Evolutionary conservation across 2,797 vertebrate species (phyloP).

Genomic region (Borostomias antarcticus): DNA sequence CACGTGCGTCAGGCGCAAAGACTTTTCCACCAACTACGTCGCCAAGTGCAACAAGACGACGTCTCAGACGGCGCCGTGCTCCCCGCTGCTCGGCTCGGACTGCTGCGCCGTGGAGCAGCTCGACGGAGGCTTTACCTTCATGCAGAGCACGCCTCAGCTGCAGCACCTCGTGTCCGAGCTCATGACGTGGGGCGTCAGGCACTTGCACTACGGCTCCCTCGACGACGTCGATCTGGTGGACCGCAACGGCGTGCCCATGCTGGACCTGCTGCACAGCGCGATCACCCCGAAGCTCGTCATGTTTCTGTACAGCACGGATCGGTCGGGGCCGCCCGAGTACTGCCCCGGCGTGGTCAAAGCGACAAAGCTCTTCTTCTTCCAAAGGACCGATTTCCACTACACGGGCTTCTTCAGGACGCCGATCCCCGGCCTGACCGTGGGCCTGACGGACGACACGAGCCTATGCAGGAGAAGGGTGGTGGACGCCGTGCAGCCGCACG

Average conservation of each 20-base stretch:
- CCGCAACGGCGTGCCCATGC: neutral
- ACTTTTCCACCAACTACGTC: neutral
- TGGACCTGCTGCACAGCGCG: neutral
- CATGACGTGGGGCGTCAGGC: neutral
- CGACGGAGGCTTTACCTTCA: neutral
- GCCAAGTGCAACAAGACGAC: neutral
- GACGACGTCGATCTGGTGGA: neutral
- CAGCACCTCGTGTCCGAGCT: neutral
- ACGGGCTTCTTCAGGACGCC: conserved; percentile 2
- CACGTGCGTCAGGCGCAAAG: neutral
- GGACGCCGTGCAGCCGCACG: neutral
- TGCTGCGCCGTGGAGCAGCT: neutral
- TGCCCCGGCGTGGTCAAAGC: conserved; percentile 1
- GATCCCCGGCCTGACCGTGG: neutral
- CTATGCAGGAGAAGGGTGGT: neutral
- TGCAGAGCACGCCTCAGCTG: neutral
- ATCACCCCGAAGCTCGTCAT: neutral
- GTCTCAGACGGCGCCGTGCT: neutral
- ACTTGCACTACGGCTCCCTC: neutral
- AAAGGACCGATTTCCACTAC: neutral
- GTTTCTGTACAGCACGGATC: neutral
- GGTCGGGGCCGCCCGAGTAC: neutral
- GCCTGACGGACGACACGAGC: neutral
- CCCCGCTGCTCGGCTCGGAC: neutral
- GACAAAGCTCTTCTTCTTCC: conserved; percentile 2